These are phyloP conservation scores for Ceratotherium simum DNA, from an alignment of 2,113 vertebrate genomes.

Conservation along the genomic window DNA sequence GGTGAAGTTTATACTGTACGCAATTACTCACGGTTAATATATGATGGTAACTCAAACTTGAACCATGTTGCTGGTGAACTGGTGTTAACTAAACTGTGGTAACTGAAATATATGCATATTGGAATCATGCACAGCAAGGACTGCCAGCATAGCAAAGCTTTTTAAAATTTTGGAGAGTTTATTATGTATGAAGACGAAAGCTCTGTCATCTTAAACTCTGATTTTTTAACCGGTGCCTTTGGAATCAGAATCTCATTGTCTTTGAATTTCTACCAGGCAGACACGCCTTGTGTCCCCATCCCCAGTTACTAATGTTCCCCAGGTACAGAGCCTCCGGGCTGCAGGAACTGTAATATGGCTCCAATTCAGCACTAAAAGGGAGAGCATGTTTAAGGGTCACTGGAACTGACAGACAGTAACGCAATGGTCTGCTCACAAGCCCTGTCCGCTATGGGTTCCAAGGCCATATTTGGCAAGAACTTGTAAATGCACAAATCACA, in stretches of 20 bases:
- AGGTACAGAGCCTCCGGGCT: not conserved
- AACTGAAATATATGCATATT: not conserved
- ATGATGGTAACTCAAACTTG: not conserved
- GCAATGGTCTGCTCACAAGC: not conserved
- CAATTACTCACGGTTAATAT: too few species aligned
- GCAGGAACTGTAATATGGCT: not conserved
- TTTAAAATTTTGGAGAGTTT: not conserved
- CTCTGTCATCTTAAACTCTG: not conserved
- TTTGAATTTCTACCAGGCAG: not conserved
- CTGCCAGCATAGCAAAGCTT: not conserved
- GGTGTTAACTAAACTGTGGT: not conserved
- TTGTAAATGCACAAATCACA: not conserved
- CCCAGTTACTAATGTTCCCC: not conserved
- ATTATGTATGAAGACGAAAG: not conserved
- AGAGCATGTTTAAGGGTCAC: not conserved
- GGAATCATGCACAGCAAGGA: not conserved
- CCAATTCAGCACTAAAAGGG: not conserved
- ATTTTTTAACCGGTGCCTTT: not conserved
- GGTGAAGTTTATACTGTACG: not conserved
- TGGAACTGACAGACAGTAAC: not conserved
- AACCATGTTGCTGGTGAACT: not conserved
- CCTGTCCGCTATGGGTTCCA: not conserved
- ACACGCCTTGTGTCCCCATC: not conserved
- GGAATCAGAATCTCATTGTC: not conserved
- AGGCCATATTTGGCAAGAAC: not conserved